phyloP scores from a whole-genome alignment of 2,888 invertebrate genomes.

The Hirtodrosophila alboralis region DNA sequence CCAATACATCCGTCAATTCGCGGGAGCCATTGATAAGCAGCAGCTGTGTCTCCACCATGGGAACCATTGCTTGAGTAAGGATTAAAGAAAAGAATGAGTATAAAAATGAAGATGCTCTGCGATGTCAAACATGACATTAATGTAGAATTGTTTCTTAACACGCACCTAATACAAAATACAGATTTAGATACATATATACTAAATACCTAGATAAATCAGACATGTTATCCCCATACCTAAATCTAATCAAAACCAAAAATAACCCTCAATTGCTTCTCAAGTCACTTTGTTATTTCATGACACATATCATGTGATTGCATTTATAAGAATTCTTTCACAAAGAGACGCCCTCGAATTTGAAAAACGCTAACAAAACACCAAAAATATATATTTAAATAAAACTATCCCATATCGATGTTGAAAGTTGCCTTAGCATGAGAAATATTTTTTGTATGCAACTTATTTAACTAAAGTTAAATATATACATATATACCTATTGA shows the following conservation, averaged over 20 bases:
- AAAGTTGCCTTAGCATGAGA: slow-evolving; percentile 83
- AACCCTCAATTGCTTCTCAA: slow-evolving; percentile 8
- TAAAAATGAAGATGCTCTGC: not conserved
- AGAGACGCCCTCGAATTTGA: slow-evolving; percentile 40
- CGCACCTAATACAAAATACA: slow-evolving; percentile 1
- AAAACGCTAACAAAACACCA: slow-evolving; percentile 27
- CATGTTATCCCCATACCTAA: not conserved
- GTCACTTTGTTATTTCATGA: slow-evolving; percentile 11
- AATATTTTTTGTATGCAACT: slow-evolving; percentile 70
- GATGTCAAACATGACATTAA: not conserved
- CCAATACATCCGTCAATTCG: slow-evolving; percentile 84
- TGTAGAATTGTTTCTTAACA: not conserved
- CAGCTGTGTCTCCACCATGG: slow-evolving; percentile 76
- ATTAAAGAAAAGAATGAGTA: no score
- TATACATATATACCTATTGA: slow-evolving; percentile 27
- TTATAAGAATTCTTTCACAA: slow-evolving; percentile 24
- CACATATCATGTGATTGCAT: slow-evolving; percentile 28
- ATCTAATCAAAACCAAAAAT: no score
- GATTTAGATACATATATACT: not conserved
- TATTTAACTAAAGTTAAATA: slow-evolving; percentile 31
- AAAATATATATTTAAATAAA: no score
- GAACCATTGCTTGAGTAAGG: slow-evolving; percentile 61
- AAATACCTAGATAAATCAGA: slow-evolving; percentile 3
- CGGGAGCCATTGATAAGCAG: slow-evolving; percentile 87
- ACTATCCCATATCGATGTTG: slow-evolving; percentile 83